A percentile compares a stretch with the other conserved stretches of the same genome.
Conservation (phyloP, 2,888 invertebrate species). For the Thereva unica region DNA sequence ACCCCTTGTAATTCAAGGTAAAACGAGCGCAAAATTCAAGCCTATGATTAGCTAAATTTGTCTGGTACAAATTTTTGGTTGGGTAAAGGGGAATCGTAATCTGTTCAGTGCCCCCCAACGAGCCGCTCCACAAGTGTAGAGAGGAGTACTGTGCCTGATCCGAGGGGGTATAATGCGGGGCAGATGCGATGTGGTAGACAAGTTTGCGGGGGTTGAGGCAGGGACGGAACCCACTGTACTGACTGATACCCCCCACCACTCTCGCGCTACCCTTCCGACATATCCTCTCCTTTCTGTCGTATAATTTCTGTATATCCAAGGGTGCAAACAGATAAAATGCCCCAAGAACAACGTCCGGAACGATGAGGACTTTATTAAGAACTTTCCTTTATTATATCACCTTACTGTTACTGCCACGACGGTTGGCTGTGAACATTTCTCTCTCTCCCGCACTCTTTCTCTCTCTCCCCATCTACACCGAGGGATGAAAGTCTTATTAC, state of each 20-base stretch:
- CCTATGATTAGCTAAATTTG: constrained; percentile 26
- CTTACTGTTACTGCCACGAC: not conserved
- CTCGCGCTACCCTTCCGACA: not conserved
- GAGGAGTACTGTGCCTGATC: no score
- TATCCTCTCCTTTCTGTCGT: constrained; percentile 4
- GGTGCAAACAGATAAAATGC: constrained; percentile 10
- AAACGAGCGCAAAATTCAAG: constrained; percentile 23
- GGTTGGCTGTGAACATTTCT: constrained; percentile 11
- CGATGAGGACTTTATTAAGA: constrained; percentile 31
- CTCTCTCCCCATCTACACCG: not conserved
- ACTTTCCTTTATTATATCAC: constrained; percentile 26
- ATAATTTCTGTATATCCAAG: constrained; percentile 14
- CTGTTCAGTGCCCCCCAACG: not conserved
- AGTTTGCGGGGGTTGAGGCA: no score
- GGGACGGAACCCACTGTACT: no score
- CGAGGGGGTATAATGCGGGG: no score
- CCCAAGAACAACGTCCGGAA: not conserved
- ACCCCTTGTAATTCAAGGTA: constrained; percentile 4
- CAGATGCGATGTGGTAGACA: no score
- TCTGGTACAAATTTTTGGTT: constrained; percentile 15
- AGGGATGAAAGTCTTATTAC: constrained; percentile 1
- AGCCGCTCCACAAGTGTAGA: not conserved
- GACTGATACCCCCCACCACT: no score
- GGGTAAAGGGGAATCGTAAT: constrained; percentile 3
- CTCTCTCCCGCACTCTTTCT: no score